These are phyloP conservation scores for Actinia equina DNA, from an alignment of 64 coral and sea anemone genomes.

Conservation along the genomic window DNA sequence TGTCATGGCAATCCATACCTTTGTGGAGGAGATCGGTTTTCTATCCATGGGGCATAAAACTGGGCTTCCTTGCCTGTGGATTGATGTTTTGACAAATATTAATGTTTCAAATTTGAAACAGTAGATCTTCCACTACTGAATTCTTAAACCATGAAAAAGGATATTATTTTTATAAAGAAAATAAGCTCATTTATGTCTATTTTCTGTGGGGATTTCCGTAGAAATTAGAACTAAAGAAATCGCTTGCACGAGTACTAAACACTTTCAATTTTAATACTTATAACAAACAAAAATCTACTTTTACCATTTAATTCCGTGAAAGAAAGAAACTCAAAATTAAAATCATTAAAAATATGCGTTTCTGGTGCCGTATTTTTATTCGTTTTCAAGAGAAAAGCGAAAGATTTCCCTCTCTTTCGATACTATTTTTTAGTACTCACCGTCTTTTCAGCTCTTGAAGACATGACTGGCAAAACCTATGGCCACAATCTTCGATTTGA, in stretches of 20 bases:
- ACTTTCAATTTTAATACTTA: not conserved
- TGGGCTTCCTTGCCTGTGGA: slow-evolving; percentile 50
- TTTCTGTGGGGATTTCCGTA: not conserved
- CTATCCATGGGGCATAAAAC: slow-evolving; percentile 54
- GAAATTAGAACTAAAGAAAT: not conserved
- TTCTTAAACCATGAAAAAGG: too few species aligned
- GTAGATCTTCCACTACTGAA: too few species aligned
- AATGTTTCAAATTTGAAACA: not conserved
- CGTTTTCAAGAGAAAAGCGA: not conserved
- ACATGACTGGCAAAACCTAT: slow-evolving; percentile 94
- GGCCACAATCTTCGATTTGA: slow-evolving; percentile 97
- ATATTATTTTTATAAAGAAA: too few species aligned
- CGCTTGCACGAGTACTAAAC: not conserved
- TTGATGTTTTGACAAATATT: not conserved
- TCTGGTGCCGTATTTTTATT: not conserved
- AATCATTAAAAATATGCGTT: not conserved
- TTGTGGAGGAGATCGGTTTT: slow-evolving; percentile 51
- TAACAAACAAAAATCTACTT: not conserved
- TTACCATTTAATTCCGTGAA: not conserved
- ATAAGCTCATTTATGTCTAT: too few species aligned
- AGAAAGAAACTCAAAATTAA: not conserved
- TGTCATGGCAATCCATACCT: slow-evolving; percentile 22
- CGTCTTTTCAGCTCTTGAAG: slow-evolving; percentile 88
- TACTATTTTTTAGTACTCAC: slow-evolving; percentile 22
- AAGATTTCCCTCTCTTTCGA: not conserved